These are phyloP conservation scores for Halcyon malimbica DNA, from an alignment of 2,113 vertebrate species.

Conservation along the genomic window DNA sequence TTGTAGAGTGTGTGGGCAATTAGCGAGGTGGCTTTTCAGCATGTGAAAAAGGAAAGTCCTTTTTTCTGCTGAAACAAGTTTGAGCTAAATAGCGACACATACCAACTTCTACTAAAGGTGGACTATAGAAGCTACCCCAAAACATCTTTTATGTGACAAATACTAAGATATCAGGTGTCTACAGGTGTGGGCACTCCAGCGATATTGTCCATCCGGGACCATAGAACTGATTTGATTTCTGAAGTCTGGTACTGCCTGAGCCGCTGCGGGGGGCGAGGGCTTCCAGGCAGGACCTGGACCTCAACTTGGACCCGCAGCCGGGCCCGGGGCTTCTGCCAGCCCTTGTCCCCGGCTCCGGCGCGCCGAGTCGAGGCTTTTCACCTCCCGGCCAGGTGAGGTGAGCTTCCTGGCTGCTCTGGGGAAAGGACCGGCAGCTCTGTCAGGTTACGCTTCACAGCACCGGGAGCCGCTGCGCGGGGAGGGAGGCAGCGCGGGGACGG, in stretches of 20 bases:
- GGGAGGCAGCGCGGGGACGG: background rate
- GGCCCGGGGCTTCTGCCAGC: background rate
- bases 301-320: too few species aligned
- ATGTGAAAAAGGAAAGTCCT: slow-evolving; percentile 44
- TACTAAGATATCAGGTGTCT: too few species aligned
- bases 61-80: slow-evolving; percentile 8
- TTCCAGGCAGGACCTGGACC: background rate
- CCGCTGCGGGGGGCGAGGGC: background rate
- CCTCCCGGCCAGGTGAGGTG: background rate
- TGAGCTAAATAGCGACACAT: background rate
- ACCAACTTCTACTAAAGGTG: background rate
- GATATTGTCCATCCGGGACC: background rate
- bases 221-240: background rate
- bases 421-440: background rate
- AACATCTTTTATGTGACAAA: background rate
- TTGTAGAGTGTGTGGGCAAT: slow-evolving; percentile 35
- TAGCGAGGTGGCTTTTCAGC: slow-evolving; percentile 26
- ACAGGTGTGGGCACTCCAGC: background rate
- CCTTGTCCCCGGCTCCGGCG: too few species aligned
- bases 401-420: background rate
- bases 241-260: background rate
- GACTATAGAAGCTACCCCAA: background rate
- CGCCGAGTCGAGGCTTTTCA: background rate
- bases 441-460: background rate
- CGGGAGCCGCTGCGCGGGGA: background rate